These are phyloP conservation scores for Xanthia togata DNA, from an alignment of 2,888 invertebrate genomes.

Conservation along the genomic window DNA sequence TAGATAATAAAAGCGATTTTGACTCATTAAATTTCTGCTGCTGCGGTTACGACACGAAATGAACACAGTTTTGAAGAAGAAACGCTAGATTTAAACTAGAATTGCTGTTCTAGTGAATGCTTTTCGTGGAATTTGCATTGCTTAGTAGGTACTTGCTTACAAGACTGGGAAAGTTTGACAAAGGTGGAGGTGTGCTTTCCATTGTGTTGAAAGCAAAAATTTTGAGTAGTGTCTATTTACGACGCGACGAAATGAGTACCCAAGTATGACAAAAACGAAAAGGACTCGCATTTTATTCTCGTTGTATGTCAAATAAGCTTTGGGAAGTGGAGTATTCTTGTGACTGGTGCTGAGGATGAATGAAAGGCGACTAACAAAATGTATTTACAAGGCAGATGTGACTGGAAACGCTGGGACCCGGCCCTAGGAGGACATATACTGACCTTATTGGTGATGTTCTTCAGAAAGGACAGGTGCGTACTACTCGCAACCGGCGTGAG, in stretches of 20 bases:
- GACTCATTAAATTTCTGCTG: not conserved
- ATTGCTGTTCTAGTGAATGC: slow-evolving; percentile 65
- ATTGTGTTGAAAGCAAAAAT: slow-evolving; percentile 33
- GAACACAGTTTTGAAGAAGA: slow-evolving; percentile 12
- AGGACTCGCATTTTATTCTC: not conserved
- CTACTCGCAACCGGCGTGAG: too few species aligned
- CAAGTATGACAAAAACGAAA: not conserved
- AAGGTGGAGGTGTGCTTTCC: slow-evolving; percentile 46
- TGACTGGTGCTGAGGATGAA: too few species aligned
- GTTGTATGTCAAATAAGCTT: not conserved
- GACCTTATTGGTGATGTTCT: too few species aligned
- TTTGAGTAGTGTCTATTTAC: not conserved
- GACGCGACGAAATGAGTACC: too few species aligned
- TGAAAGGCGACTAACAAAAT: too few species aligned
- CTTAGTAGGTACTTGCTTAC: slow-evolving; percentile 31
- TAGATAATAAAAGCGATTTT: not conserved
- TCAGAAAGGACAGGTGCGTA: too few species aligned
- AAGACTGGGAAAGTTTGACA: slow-evolving; percentile 48
- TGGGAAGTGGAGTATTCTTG: not conserved
- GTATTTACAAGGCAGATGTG: too few species aligned
- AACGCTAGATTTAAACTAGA: slow-evolving; percentile 61
- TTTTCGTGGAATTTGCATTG: slow-evolving; percentile 70
- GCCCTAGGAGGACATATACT: too few species aligned
- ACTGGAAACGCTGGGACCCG: too few species aligned
- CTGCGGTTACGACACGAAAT: slow-evolving; percentile 1